Percentiles rank a stretch among this genome's conserved stretches.
Evolutionary conservation across 2,113 vertebrate species (phyloP).

Genomic region (Anguilla rostrata): DNA sequence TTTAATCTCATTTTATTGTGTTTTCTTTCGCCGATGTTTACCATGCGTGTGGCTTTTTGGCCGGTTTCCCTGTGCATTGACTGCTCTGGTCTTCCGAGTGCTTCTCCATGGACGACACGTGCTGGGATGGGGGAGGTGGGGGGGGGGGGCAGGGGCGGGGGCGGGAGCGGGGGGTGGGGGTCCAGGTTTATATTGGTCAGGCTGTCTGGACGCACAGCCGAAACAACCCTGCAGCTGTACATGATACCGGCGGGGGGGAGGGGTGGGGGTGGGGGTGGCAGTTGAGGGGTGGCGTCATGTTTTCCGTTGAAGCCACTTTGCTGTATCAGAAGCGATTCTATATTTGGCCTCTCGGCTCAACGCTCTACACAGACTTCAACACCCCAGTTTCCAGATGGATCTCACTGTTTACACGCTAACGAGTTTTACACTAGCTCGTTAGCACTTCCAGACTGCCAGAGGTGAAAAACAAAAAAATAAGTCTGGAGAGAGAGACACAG

Average conservation of each 20-base stretch:
- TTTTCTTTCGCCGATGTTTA: conserved; percentile 1
- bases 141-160: too few species aligned
- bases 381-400: conserved; percentile 59
- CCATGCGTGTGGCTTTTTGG: background rate
- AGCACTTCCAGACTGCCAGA: conserved; percentile 57
- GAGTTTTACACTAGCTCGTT: conserved; percentile 57
- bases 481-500: background rate
- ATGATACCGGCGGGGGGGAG: background rate
- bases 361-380: conserved; percentile 26
- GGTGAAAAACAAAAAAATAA: conserved; percentile 15
- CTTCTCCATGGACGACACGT: background rate
- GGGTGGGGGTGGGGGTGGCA: background rate
- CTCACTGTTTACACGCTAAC: conserved; percentile 60
- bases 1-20: background rate
- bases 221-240: conserved; percentile 37
- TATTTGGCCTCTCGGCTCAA: conserved; percentile 39
- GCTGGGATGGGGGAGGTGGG: background rate
- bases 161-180: too few species aligned
- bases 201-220: background rate
- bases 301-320: conserved; percentile 16
- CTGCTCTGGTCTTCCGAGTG: background rate
- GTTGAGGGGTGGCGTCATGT: background rate
- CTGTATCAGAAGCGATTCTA: conserved; percentile 32
- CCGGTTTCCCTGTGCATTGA: background rate
- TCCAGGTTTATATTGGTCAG: background rate